Evolutionary conservation across 2,113 vertebrate species (phyloP).

Genomic region (Silurus glanis): DNA sequence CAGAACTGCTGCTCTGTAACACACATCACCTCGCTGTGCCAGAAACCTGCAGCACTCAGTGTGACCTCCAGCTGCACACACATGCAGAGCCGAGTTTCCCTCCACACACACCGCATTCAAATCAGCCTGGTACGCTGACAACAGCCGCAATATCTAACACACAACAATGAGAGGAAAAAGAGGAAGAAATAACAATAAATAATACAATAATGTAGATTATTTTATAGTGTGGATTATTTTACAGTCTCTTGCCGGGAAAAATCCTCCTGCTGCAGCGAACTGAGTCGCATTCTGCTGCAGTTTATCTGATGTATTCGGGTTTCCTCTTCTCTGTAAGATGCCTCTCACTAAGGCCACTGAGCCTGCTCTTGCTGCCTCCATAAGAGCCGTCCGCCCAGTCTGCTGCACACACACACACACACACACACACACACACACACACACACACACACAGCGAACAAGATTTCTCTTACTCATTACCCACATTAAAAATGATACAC

Average conservation of each 20-base stretch:
- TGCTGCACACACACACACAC: conserved; percentile 60
- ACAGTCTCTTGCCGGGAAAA: conserved; percentile 71
- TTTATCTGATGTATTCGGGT: conserved; percentile 74
- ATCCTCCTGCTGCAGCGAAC: conserved; percentile 81
- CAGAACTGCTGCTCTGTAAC: not conserved
- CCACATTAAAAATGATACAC: not conserved
- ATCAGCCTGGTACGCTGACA: conserved; percentile 76
- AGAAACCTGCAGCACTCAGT: conserved; percentile 81
- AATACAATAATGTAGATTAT: not conserved
- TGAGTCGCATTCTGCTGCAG: conserved; percentile 76
- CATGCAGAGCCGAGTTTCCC: conserved; percentile 80
- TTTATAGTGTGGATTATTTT: not conserved
- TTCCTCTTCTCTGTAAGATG: conserved; percentile 74
- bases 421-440: conserved; percentile 17
- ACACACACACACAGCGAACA: conserved; percentile 1
- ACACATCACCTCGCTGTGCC: conserved; percentile 88
- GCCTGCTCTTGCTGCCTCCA: conserved; percentile 78
- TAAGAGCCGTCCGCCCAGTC: conserved; percentile 79
- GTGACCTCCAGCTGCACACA: conserved; percentile 78
- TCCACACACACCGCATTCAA: conserved; percentile 73
- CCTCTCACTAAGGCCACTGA: conserved; percentile 69
- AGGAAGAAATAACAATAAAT: too few relatives aligned
- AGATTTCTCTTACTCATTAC: too few relatives aligned
- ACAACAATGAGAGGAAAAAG: not conserved
- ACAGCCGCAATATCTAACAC: conserved; percentile 54